phyloP scores from a whole-genome alignment of 2,113 vertebrate species.

The Andinoacara biseriatus region DNA sequence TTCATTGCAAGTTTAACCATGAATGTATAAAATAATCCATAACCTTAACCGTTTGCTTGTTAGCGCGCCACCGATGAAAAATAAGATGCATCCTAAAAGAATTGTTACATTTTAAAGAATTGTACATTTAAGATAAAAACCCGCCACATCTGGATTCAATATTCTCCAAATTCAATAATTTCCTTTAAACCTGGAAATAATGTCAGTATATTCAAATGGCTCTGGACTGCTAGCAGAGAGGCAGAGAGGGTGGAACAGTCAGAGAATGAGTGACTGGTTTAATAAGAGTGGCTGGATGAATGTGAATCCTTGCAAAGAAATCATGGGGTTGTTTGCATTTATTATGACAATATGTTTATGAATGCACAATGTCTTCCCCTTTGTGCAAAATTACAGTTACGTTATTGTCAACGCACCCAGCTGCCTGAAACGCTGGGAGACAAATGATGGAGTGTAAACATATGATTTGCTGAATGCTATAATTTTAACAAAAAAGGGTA shows the following conservation, averaged over 20 bases:
- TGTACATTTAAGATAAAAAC: not conserved
- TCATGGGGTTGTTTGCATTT: constrained; percentile 37
- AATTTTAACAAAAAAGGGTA: not conserved
- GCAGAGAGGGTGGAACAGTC: constrained; percentile 21
- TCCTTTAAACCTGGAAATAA: constrained; percentile 17
- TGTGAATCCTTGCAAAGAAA: constrained; percentile 39
- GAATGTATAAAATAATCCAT: constrained; percentile 1
- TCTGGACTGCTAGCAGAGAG: constrained; percentile 29
- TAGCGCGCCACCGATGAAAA: not conserved
- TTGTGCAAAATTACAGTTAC: constrained; percentile 37
- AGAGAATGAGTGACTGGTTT: constrained; percentile 39
- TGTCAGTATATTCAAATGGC: constrained; percentile 3
- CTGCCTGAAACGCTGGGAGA: constrained; percentile 10
- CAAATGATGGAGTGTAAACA: constrained; percentile 24
- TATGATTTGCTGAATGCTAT: not conserved
- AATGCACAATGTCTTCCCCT: constrained; percentile 38
- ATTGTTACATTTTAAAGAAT: not conserved
- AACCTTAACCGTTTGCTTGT: not conserved
- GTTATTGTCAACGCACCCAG: constrained; percentile 20
- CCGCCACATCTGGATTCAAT: not conserved
- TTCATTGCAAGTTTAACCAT: not conserved
- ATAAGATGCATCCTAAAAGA: not conserved
- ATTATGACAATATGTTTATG: constrained; percentile 37
- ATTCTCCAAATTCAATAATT: not conserved
- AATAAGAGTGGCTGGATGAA: constrained; percentile 29